Conservation (phyloP, 1,140 invertebrate species). For the Chironomus striatipennis region DNA sequence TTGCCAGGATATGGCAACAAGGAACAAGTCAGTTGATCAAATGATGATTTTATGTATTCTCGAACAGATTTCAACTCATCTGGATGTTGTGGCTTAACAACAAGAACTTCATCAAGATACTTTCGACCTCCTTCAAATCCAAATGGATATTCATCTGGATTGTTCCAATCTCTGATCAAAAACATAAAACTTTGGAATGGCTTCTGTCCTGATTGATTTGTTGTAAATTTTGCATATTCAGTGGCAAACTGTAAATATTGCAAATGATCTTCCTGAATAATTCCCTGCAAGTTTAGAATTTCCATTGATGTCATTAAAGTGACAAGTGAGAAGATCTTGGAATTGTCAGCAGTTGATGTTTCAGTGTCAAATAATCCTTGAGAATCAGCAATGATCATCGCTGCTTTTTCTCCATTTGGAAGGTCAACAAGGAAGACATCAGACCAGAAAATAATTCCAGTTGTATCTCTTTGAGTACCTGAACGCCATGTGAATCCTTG, state of each 20-base stretch:
- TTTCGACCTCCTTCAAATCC: background rate
- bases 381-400: slow-evolving; percentile 58
- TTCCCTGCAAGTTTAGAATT: slow-evolving; percentile 55
- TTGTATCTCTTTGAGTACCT: slow-evolving; percentile 56
- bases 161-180: slow-evolving; percentile 9
- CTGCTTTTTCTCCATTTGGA: slow-evolving; percentile 42
- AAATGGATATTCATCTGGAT: slow-evolving; percentile 17
- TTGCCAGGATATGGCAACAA: slow-evolving; percentile 2
- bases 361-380: slow-evolving; percentile 64
- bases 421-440: slow-evolving; percentile 50
- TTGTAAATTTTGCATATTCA: slow-evolving; percentile 18
- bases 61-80: background rate
- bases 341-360: slow-evolving; percentile 59
- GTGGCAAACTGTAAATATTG: slow-evolving; percentile 44
- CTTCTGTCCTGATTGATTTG: background rate
- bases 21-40: background rate
- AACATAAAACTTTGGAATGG: slow-evolving; percentile 18
- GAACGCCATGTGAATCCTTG: slow-evolving; percentile 52
- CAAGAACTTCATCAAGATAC: background rate
- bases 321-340: slow-evolving; percentile 58
- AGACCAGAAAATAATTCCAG: slow-evolving; percentile 32
- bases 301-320: slow-evolving; percentile 56
- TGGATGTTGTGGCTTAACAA: background rate
- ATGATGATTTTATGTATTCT: background rate
- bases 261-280: slow-evolving; percentile 60